Base-by-base conservation (phyloP, 2,888 invertebrate genomes). In the Theodoxus fluviatilis region DNA sequence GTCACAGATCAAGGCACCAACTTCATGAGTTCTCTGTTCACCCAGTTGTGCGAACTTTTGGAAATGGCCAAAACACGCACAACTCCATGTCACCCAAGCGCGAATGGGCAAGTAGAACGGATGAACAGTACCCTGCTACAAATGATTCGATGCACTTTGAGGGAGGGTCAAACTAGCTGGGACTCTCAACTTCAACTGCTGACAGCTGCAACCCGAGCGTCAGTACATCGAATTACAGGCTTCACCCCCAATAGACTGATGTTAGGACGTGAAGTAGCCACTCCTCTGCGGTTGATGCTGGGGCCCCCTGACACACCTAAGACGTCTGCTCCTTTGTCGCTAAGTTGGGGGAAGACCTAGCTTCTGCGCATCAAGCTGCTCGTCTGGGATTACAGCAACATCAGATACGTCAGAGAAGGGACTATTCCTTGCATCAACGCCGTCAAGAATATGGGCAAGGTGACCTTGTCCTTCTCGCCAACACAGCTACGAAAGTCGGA, bases 231-330 rank as follows among this genome's bases (percentile, higher is more conserved):
- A 25, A 61, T 38, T 25, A 73, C 74, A 2, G 71, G 71, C 7
- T 71, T 66, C 22, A 73, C 73, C 4, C 73, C 73, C 6, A 74
- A 74, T 25, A 52, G n/a, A n/a, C 38, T 71, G 63, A 74, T 74
- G 71, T 55, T 71, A 2, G 74, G 74, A 0, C 15, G 68, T 18
- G 68, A 68, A 40, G 68, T 66, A 18, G 49, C 18, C 6, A 40
- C 6, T 1, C 66, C 49, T 2, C 28, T 25, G 18, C 49, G 49
- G n/a, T 35, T 66, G 0, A 66, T 66, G 66, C n/a, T 2, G n/a
- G n/a, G 61, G 38, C 9, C 25, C 28, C 35, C 38, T 2, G 67
- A 67, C 9, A 31, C 25, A 25, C 1, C 7, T 15, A 1, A 3
- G 4, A 18, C 4, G 4, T 40, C 4, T 6, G 6, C 25, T 28